Base-by-base conservation (phyloP, 2,113 vertebrate species). In the Takifugu flavidus region DNA sequence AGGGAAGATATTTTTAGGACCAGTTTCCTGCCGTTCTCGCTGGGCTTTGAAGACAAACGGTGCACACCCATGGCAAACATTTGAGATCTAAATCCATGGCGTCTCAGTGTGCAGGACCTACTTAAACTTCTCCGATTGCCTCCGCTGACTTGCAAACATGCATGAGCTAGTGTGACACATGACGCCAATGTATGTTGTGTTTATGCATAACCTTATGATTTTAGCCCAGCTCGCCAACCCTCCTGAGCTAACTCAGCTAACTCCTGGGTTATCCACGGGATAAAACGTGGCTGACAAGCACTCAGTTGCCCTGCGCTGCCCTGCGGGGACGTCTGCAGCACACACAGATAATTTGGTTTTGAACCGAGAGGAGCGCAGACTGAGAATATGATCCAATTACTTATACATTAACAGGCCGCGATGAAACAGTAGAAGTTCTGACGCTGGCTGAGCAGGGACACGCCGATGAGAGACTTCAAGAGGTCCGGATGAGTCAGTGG, bases 371-470 rank as follows among this genome's bases (percentile, higher is more conserved):
- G 65, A 78, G 82, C 79, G 72, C 53, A 47, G 74, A 44, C 70
- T 59, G 71, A 69, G 67, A 78, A 74, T 67, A 80, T 83, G 77
- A 87, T 84, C 82, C 66, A 80, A 87, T 87, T 87, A 84, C 78
- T 80, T 70, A 63, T 67, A 67, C 80, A 78, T 87, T 85, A 87
- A 56, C 68, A 77, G 79, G 59, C 70, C 60, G 45, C 50, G 49
- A 70, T 81, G 70, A 82, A 82, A 77, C 31, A 50, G 72, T 79
- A 77, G 72, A 59, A 62, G 67, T 81, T 74, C 49, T 75, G 72
- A 25, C 29, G 52, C 64, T 70, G 56, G 56, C 70, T 77, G 62
- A 60, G 49, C 67, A 56, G 72, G 59, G 59, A 68, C 56, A 60
- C 63, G 60, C 43, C 71, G 70, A 69, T 56, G 68, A 80, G 61